Base-by-base conservation (phyloP, 2,888 invertebrate species). In the Gymnoscelis rufifasciata region DNA sequence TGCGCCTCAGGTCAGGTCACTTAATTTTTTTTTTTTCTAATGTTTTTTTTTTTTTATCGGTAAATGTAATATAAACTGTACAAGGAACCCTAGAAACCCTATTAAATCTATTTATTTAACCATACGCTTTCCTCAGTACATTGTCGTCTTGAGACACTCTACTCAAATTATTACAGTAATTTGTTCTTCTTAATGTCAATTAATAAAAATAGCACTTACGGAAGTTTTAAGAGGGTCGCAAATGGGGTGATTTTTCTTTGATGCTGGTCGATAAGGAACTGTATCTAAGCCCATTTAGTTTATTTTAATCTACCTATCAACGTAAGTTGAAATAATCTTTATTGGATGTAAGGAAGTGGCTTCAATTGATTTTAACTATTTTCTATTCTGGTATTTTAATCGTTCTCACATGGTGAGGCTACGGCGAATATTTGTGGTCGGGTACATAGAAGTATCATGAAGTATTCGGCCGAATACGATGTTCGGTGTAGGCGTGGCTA, bases 211-310 rank as follows among this genome's bases (percentile, higher is more conserved):
- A 31, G 13, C 23, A 33, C 26, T 23, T 26, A 43, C 28, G 29
- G 28, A 29, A 8, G 36, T 36, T 29, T 43, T 36, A 43, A 43
- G 35, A 26, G 42, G 19, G 35, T 10, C 29, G 15, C 8, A 28
- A 41, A 28, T 42, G 31, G 39, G 43, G 42, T 44, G 38, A 51
- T 47, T 43, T 43, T 43, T 48, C 51, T 30, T 43, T 43, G 51
- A 54, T 38, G 14, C 24, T 27, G 39, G 44, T 43, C 31, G 40
- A 43, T 43, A 43, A 30, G 7, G 13, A 26, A 7, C 29, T 23
- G 7, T 43, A 43, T 37, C 43, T 37, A 10, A 13, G 24, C 10
- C 29, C 12, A 40, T 44, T 52, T 43, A 36, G 24, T 44, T 29
- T 14, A 40, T 40, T 11, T n/a, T 19, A 19, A 19, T 19, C 19